phyloP scores from a whole-genome alignment of 2,113 vertebrate species.

The Burhinus oedicnemus region DNA sequence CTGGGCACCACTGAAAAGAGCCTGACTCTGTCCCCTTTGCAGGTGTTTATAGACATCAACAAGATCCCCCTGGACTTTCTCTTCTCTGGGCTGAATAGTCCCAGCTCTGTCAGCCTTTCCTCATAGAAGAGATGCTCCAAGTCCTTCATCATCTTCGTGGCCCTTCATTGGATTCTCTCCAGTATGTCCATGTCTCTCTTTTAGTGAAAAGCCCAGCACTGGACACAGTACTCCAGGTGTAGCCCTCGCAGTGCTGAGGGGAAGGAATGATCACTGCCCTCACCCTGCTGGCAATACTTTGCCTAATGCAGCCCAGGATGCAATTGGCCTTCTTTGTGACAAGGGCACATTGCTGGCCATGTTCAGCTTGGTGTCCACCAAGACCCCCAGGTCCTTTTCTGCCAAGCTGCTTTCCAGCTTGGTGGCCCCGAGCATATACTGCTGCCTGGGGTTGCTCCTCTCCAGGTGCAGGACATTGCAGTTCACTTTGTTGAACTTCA shows the following conservation, averaged over 20 bases:
- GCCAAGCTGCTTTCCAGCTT: not conserved
- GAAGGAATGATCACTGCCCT: not conserved
- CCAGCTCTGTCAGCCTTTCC: not conserved
- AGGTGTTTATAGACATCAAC: not conserved
- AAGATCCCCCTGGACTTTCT: not conserved
- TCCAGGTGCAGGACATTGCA: not conserved
- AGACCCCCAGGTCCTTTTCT: not conserved
- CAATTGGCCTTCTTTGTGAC: not conserved
- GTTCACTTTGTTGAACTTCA: not conserved
- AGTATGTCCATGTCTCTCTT: not conserved
- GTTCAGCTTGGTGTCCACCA: not conserved
- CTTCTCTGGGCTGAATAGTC: not conserved
- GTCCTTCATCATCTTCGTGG: not conserved
- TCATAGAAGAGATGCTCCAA: not conserved
- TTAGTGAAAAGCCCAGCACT: not conserved
- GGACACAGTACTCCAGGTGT: not conserved
- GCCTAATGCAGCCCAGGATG: not conserved
- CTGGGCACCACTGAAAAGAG: not conserved
- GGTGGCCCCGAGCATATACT: no score
- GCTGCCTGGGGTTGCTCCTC: not conserved
- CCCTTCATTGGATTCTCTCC: not conserved
- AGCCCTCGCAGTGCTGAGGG: accelerated
- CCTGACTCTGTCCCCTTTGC: not conserved
- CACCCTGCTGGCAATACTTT: not conserved
- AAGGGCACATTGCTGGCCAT: not conserved